Evolutionary conservation across 2,113 vertebrate genomes (phyloP).

Genomic region (Oryzias celebensis): DNA sequence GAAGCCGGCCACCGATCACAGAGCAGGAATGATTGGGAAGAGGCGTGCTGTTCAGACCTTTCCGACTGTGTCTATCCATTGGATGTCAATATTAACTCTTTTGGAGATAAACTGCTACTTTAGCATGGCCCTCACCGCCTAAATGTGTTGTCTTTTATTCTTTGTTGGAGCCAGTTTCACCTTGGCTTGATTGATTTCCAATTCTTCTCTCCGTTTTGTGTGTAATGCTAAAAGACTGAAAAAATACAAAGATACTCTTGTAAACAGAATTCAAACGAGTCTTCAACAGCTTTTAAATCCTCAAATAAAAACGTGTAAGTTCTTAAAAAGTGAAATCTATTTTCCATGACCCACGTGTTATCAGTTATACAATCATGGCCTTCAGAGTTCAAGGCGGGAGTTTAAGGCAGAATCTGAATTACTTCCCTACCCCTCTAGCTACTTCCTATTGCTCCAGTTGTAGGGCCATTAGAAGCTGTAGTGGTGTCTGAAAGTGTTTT

Average conservation of each 20-base stretch:
- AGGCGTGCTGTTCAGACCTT: constrained; percentile 53
- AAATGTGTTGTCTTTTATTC: background rate
- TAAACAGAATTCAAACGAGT: background rate
- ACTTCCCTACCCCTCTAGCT: too few species aligned
- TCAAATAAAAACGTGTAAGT: too few species aligned
- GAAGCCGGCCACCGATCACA: constrained; percentile 45
- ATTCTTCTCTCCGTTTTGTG: background rate
- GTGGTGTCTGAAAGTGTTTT: too few species aligned
- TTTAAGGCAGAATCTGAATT: too few species aligned
- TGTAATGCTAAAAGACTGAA: background rate
- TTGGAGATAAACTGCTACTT: constrained; percentile 40
- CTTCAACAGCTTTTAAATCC: background rate
- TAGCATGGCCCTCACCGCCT: background rate
- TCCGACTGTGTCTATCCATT: constrained; percentile 27
- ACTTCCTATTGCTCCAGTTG: too few species aligned
- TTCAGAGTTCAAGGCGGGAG: too few species aligned
- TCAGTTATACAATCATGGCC: too few species aligned
- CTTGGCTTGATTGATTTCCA: background rate
- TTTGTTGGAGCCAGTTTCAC: background rate
- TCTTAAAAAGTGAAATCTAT: too few species aligned
- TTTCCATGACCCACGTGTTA: too few species aligned
- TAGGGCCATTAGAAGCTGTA: too few species aligned
- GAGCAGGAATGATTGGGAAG: constrained; percentile 59
- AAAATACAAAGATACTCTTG: background rate
- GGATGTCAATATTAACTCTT: constrained; percentile 61